These are phyloP conservation scores for Mylabris sibirica DNA, from an alignment of 2,888 invertebrate genomes.

Conservation along the genomic window DNA sequence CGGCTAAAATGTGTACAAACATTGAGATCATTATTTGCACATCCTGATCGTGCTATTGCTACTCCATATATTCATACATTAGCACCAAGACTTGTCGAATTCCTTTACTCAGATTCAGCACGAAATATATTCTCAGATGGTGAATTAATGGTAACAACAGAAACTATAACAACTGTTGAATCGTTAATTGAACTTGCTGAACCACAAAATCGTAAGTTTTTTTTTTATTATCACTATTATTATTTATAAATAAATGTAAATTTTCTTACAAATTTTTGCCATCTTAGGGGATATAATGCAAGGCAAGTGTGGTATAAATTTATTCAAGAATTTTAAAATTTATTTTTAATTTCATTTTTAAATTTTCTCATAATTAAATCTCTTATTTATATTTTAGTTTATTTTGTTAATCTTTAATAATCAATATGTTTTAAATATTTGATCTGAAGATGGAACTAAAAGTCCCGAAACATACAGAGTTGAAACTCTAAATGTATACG, in stretches of 20 bases:
- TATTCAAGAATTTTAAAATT: no score
- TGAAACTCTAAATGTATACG: no score
- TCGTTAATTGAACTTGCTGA: conserved; percentile 76
- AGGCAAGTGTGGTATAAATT: conserved; percentile 59
- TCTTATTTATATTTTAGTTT: no score
- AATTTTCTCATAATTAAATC: no score
- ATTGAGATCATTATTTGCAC: conserved; percentile 77
- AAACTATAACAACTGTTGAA: conserved; percentile 78
- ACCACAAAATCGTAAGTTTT: conserved; percentile 77
- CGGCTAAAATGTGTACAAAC: conserved; percentile 82
- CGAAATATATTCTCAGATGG: conserved; percentile 69
- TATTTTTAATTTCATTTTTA: no score
- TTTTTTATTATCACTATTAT: conserved; percentile 32
- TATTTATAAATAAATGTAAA: conserved; percentile 1
- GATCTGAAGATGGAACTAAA: no score
- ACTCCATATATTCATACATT: conserved; percentile 83
- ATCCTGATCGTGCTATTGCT: conserved; percentile 73
- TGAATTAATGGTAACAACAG: conserved; percentile 76
- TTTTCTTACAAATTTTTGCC: conserved; percentile 35
- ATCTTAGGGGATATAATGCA: conserved; percentile 65
- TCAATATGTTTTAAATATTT: no score
- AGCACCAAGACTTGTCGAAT: conserved; percentile 80
- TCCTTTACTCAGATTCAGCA: conserved; percentile 71
- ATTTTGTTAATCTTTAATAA: no score
- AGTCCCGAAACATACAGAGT: no score